Evolutionary conservation across 2,113 vertebrate genomes (phyloP).

Genomic region (Myrmecobius fasciatus): DNA sequence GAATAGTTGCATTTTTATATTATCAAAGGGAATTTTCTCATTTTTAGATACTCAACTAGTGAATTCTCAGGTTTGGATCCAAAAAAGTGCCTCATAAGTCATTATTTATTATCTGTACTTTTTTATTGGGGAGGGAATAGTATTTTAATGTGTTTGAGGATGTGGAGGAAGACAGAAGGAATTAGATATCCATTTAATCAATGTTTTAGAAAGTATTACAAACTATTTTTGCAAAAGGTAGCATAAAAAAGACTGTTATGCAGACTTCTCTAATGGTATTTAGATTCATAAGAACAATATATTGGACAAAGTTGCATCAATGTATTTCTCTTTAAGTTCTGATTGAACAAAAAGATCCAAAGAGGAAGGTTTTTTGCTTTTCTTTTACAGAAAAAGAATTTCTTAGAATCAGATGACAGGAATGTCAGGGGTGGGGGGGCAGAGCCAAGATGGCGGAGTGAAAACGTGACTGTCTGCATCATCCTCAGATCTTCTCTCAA

Average conservation of each 20-base stretch:
- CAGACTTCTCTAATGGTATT: slow-evolving; percentile 43
- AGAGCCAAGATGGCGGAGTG: no score
- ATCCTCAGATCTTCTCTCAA: no score
- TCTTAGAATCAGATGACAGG: neutral
- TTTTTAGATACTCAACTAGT: neutral
- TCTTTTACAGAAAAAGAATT: slow-evolving; percentile 53
- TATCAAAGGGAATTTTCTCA: neutral
- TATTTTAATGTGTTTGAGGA: neutral
- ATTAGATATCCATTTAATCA: neutral
- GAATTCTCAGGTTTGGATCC: slow-evolving; percentile 24
- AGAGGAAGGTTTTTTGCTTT: slow-evolving; percentile 54
- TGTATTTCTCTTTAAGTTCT: slow-evolving; percentile 52
- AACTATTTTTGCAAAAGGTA: slow-evolving; percentile 33
- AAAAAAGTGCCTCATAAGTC: neutral
- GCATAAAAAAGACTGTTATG: slow-evolving; percentile 53
- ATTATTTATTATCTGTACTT: neutral
- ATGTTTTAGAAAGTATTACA: slow-evolving; percentile 47
- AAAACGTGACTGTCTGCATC: no score
- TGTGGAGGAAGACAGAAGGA: neutral
- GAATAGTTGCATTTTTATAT: neutral
- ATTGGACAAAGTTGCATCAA: slow-evolving; percentile 30
- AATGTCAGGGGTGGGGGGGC: no score
- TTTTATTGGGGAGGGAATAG: neutral
- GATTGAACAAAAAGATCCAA: neutral
- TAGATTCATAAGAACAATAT: slow-evolving; percentile 32